Evolutionary conservation across 2,888 invertebrate species (phyloP), one percentile per base, ranked within the genome.

Genomic region (Stegana nigrithorax): DNA sequence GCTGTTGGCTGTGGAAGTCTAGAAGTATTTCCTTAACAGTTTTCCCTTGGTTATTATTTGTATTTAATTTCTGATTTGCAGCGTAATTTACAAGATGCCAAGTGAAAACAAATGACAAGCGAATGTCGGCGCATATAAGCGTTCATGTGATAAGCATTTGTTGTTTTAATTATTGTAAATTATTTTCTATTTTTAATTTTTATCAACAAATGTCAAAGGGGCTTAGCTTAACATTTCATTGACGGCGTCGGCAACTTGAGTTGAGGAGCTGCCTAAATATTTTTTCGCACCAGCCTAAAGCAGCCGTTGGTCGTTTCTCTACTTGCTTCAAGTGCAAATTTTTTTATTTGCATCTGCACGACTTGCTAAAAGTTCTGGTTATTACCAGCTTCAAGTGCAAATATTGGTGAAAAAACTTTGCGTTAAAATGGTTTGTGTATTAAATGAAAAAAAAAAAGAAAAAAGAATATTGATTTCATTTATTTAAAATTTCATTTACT

Each of bases 351-450:
- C n/a, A n/a, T n/a, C n/a, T n/a, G n/a, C n/a, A n/a, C 32, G 36
- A 55, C 53, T 74, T 71, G 78, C 76, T 32, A 55, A 55, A 55
- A 23, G n/a, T 55, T 73, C 78, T 76, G 75, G 75, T 76, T 78
- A 64, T 67, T 72, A 67, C 78, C 75, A 74, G 75, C 78, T 78
- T 68, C 74, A 73, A 65, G 67, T 65, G 7, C 53, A 70, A 73
- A 76, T 57, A 74, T 56, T 2, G 21, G 47, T 19, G 5, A 23
- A 21, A 21, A 58, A 47, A 59, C 12, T 29, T 51, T 2, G 25
- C 10, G n/a, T 36, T 36, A 36, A n/a, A 36, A 2, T 10, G 36
- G 10, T n/a, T 36, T n/a, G n/a, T 36, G n/a, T 5, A 23, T 21
- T 25, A 4, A 0, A 47, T 2, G 8, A 47, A 47, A 47, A 19